phyloP scores from a whole-genome alignment of 2,113 vertebrate species.

The Larimichthys polyactis region DNA sequence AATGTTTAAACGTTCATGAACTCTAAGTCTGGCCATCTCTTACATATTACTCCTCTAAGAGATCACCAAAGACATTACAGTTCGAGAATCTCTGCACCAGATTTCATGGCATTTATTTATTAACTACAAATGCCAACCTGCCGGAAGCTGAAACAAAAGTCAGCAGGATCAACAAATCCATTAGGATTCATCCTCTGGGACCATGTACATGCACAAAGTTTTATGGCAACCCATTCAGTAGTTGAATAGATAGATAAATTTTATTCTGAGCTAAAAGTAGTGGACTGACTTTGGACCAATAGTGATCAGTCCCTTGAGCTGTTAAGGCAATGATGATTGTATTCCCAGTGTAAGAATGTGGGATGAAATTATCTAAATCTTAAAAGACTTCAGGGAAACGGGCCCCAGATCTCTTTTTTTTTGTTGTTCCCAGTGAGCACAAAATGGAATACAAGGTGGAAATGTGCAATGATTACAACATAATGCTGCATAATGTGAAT shows the following conservation, averaged over 20 bases:
- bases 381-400: slow-evolving; percentile 23
- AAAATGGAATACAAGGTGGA: not conserved
- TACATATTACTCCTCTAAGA: too few species aligned
- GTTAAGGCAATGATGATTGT: slow-evolving; percentile 9
- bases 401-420: not conserved
- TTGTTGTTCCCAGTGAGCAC: not conserved
- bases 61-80: too few species aligned
- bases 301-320: not conserved
- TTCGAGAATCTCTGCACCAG: too few species aligned
- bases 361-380: slow-evolving; percentile 7
- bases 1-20: too few species aligned
- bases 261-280: not conserved
- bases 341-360: not conserved
- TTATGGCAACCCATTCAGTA: too few species aligned
- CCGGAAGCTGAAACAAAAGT: not conserved
- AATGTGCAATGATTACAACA: not conserved
- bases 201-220: not conserved
- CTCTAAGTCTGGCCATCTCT: too few species aligned
- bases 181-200: not conserved
- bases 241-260: not conserved
- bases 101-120: too few species aligned
- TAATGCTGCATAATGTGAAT: not conserved
- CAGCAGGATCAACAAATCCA: too few species aligned
- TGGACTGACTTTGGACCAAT: too few species aligned
- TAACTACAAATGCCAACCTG: not conserved